Conservation (phyloP, 2,797 vertebrate species). For the Austrolebias charrua region DNA sequence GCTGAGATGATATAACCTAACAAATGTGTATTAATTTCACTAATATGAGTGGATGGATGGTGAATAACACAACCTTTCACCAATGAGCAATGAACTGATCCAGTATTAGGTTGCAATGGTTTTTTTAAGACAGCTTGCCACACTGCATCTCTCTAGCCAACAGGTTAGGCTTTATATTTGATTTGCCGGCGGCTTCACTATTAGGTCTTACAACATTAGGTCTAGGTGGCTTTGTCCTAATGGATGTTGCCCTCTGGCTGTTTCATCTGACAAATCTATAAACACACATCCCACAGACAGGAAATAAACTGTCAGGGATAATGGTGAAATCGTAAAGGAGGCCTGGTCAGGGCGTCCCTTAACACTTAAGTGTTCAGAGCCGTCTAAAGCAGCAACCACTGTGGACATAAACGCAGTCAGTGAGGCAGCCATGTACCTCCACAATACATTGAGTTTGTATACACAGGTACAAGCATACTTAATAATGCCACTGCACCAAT, state of each 20-base stretch:
- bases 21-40: conserved; percentile 20
- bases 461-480: too few species aligned
- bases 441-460: neutral
- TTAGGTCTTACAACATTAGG: conserved; percentile 17
- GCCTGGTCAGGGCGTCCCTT: neutral
- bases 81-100: conserved; percentile 14
- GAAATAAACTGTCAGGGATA: conserved; percentile 13
- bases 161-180: conserved; percentile 9
- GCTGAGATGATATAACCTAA: conserved; percentile 7
- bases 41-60: conserved; percentile 1
- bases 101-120: neutral
- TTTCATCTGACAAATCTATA: conserved; percentile 30
- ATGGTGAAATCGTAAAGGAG: conserved; percentile 9
- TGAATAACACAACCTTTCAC: conserved; percentile 23
- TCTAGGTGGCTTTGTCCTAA: conserved; percentile 29
- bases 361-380: conserved; percentile 3
- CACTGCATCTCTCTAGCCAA: conserved; percentile 1
- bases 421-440: neutral
- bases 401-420: neutral
- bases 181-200: neutral
- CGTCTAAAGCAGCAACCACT: neutral
- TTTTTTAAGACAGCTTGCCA: neutral
- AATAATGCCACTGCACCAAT: neutral
- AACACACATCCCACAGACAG: conserved; percentile 17
- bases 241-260: conserved; percentile 15